Evolutionary conservation across 1,140 invertebrate species (phyloP).

Genomic region (Drosophila santomea): DNA sequence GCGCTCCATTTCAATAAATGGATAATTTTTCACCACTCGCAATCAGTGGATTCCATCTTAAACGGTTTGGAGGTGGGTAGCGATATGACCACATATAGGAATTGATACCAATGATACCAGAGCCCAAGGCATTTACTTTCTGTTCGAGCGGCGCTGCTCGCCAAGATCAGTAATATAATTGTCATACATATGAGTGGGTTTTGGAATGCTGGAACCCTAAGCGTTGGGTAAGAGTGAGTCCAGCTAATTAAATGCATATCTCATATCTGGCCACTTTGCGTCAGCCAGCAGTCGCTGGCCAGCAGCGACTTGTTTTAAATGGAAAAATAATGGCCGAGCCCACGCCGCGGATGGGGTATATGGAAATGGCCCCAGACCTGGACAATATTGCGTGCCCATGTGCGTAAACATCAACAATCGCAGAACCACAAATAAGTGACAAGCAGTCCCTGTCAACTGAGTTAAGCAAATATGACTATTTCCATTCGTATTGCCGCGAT

Average conservation of each 20-base stretch:
- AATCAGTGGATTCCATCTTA: slow-evolving; percentile 29
- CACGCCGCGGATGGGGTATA: slow-evolving; percentile 12
- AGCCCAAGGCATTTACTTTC: slow-evolving; percentile 1
- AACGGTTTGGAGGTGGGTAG: background rate
- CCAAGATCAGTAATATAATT: slow-evolving; percentile 31
- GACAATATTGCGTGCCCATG: slow-evolving; percentile 48
- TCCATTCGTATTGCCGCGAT: slow-evolving; percentile 8
- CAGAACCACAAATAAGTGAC: slow-evolving; percentile 10
- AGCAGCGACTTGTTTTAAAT: slow-evolving; percentile 40
- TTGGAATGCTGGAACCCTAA: slow-evolving; percentile 13
- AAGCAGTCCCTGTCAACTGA: slow-evolving; percentile 3
- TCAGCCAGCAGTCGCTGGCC: slow-evolving; percentile 5
- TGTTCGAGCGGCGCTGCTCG: background rate
- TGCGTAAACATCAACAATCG: slow-evolving; percentile 42
- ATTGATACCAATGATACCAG: background rate
- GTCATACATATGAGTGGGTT: slow-evolving; percentile 1
- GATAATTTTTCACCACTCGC: slow-evolving; percentile 15
- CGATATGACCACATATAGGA: slow-evolving; percentile 7
- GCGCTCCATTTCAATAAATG: slow-evolving; percentile 27
- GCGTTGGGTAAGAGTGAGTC: slow-evolving; percentile 17
- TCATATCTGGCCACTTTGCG: slow-evolving; percentile 5
- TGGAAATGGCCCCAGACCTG: slow-evolving; percentile 19
- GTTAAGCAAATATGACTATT: slow-evolving; percentile 18
- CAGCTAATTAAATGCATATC: slow-evolving; percentile 33
- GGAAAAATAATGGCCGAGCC: slow-evolving; percentile 44